Conservation (phyloP, 2,113 vertebrate species). For the Macrotus californicus region DNA sequence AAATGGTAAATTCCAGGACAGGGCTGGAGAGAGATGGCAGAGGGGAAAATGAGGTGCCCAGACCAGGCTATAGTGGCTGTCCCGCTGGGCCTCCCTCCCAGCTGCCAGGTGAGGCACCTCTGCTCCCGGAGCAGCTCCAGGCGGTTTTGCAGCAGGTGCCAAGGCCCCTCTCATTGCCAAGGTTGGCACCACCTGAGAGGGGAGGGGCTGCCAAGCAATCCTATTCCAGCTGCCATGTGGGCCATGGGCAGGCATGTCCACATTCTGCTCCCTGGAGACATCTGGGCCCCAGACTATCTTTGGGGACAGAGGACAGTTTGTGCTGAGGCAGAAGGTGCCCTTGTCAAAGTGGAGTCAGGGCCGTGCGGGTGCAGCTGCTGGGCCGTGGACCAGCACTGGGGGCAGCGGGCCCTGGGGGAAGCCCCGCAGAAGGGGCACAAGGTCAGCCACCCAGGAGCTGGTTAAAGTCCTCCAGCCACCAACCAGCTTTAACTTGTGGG, state of each 20-base stretch:
- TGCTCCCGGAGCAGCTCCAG: too few relatives aligned
- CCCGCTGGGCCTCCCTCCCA: neutral
- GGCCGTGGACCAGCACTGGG: neutral
- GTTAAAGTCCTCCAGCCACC: neutral
- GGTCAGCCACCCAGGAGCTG: neutral
- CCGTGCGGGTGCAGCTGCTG: neutral
- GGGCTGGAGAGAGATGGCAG: neutral
- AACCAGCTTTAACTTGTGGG: too few relatives aligned
- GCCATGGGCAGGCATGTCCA: accelerated
- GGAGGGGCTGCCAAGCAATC: neutral
- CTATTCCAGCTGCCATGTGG: accelerated
- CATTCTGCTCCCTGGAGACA: neutral
- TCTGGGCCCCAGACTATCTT: neutral
- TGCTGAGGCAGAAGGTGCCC: neutral
- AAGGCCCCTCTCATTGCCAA: neutral
- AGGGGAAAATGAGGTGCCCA: neutral
- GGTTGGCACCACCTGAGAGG: neutral
- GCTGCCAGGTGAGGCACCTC: neutral
- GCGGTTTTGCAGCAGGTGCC: neutral
- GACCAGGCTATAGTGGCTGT: neutral
- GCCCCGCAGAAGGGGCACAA: too few relatives aligned
- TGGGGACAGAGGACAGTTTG: neutral
- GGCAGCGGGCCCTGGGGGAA: accelerated
- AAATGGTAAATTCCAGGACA: neutral
- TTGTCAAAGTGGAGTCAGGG: too few relatives aligned